Evolutionary conservation across 2,888 invertebrate species (phyloP).

Genomic region (Macropis europaea): DNA sequence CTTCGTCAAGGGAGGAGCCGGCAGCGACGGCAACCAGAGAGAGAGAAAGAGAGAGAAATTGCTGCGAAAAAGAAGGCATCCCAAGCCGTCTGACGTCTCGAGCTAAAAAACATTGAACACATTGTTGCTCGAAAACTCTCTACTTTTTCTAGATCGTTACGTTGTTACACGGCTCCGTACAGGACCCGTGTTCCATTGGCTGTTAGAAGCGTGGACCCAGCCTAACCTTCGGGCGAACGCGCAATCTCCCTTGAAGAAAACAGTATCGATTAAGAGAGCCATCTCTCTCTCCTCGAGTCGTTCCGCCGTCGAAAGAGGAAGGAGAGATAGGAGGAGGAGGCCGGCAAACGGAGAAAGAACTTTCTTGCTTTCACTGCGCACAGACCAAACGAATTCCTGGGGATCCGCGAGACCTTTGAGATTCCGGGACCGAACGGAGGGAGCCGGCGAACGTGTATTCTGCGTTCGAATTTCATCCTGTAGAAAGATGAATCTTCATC

Average conservation of each 20-base stretch:
- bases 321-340: constrained; percentile 6
- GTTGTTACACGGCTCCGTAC: too few relatives aligned
- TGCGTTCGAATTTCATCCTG: constrained; percentile 11
- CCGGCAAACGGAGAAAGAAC: constrained; percentile 42
- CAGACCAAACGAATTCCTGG: constrained; percentile 31
- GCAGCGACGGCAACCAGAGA: constrained; percentile 17
- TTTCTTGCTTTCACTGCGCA: constrained; percentile 50
- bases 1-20: constrained; percentile 76
- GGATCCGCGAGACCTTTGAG: constrained; percentile 31
- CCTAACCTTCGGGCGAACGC: constrained; percentile 62
- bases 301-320: constrained; percentile 20
- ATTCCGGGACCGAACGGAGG: not conserved
- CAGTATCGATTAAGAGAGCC: constrained; percentile 66
- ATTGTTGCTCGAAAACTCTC: too few relatives aligned
- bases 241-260: constrained; percentile 68
- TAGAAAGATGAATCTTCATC: constrained; percentile 15
- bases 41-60: constrained; percentile 3
- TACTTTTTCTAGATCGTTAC: too few relatives aligned
- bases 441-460: constrained; percentile 4
- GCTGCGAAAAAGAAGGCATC: not conserved
- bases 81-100: too few relatives aligned
- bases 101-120: too few relatives aligned
- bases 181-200: too few relatives aligned
- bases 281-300: constrained; percentile 18
- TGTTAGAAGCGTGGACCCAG: too few relatives aligned